These are phyloP conservation scores for Hypomesus transpacificus DNA, from an alignment of 2,113 vertebrate species.

Conservation along the genomic window DNA sequence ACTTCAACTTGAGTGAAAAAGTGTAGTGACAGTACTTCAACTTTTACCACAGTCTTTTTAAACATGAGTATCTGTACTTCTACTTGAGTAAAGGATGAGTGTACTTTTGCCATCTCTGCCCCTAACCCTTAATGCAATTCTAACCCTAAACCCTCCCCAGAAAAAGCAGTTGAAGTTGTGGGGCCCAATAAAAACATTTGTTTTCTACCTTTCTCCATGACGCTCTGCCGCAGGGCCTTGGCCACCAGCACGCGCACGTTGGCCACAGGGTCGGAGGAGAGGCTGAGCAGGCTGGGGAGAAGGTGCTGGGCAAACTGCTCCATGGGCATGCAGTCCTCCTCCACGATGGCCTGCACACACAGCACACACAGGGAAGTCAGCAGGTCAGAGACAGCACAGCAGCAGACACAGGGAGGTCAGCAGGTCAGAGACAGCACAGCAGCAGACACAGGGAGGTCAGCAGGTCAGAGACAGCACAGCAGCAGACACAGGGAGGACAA, in stretches of 20 bases:
- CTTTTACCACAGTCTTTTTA: no score
- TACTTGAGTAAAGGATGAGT: background rate
- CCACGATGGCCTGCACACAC: constrained; percentile 72
- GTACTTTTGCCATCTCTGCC: background rate
- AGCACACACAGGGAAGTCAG: background rate
- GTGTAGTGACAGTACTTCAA: no score
- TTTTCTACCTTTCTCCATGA: constrained; percentile 81
- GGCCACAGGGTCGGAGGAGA: constrained; percentile 83
- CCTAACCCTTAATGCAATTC: no score
- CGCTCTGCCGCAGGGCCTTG: constrained; percentile 80
- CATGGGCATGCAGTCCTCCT: constrained; percentile 80
- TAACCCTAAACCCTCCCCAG: no score
- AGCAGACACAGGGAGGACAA: background rate
- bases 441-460: background rate
- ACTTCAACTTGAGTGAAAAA: no score
- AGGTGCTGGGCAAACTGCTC: constrained; percentile 83
- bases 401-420: background rate
- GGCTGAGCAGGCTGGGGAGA: constrained; percentile 82
- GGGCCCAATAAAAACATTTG: no score
- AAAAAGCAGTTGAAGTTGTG: no score
- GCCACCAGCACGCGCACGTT: constrained; percentile 83
- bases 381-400: background rate
- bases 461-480: background rate
- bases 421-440: constrained; percentile 23
- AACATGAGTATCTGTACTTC: no score